Percentiles rank a stretch among this genome's conserved stretches.
These are phyloP conservation scores for Habropoda laboriosa DNA, from an alignment of 1,140 invertebrate genomes.

Conservation along the genomic window DNA sequence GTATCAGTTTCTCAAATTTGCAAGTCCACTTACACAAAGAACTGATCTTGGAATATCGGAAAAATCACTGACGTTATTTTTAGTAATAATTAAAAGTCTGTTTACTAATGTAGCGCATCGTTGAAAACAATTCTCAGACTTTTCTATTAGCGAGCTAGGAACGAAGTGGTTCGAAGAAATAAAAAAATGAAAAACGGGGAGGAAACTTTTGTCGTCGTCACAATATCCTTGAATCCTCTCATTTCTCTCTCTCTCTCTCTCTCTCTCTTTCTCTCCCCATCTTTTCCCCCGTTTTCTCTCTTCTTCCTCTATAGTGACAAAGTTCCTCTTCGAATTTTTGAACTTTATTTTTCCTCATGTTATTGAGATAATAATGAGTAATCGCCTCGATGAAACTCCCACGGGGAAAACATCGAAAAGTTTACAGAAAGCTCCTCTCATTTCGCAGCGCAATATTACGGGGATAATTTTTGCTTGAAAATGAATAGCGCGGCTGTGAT, in stretches of 20 bases:
- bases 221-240: constrained; percentile 13
- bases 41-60: no score
- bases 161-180: not conserved
- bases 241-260: not conserved
- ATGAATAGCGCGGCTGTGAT: not conserved
- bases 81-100: not conserved
- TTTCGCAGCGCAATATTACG: not conserved
- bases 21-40: no score
- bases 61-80: not conserved
- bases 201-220: constrained; percentile 1
- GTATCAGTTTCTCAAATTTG: no score
- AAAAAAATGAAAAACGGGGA: not conserved
- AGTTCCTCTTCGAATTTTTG: not conserved
- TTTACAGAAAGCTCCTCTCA: not conserved
- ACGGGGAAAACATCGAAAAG: constrained; percentile 21
- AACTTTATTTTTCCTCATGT: not conserved
- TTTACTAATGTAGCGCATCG: not conserved
- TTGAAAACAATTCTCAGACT: constrained; percentile 1
- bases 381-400: not conserved
- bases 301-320: no score
- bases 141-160: constrained; percentile 11
- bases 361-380: constrained; percentile 45
- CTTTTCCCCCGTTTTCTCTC: not conserved
- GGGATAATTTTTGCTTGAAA: constrained; percentile 19
- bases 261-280: not conserved